Evolutionary conservation across 2,797 vertebrate species (phyloP).

Genomic region (Cetoscarus ocellatus): DNA sequence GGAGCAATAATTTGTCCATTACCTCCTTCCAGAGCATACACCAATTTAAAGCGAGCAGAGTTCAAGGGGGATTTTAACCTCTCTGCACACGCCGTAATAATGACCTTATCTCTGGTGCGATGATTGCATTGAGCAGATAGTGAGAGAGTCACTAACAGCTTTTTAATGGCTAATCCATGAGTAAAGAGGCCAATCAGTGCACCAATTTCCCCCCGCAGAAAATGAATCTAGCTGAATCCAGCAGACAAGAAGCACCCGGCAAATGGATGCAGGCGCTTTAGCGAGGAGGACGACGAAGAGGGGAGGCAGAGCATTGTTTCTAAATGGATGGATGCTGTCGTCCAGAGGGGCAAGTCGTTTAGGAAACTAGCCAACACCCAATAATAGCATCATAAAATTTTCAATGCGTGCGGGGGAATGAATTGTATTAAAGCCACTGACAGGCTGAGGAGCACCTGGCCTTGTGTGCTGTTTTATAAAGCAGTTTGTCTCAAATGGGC

Average conservation of each 20-base stretch:
- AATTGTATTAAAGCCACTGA: slow-evolving; percentile 43
- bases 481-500: slow-evolving; percentile 10
- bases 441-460: slow-evolving; percentile 24
- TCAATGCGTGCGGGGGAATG: slow-evolving; percentile 56
- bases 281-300: slow-evolving; percentile 50
- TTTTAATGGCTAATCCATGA: slow-evolving; percentile 87
- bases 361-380: slow-evolving; percentile 71
- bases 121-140: slow-evolving; percentile 79
- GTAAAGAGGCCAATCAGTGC: slow-evolving; percentile 80
- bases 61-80: slow-evolving; percentile 79
- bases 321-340: slow-evolving; percentile 72
- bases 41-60: slow-evolving; percentile 76
- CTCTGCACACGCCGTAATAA: slow-evolving; percentile 75
- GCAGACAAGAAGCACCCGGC: slow-evolving; percentile 54
- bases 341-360: slow-evolving; percentile 69
- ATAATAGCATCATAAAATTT: slow-evolving; percentile 72
- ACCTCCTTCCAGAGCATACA: slow-evolving; percentile 66
- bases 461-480: slow-evolving; percentile 17
- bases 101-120: slow-evolving; percentile 74
- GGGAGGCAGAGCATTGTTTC: slow-evolving; percentile 66
- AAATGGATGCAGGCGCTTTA: slow-evolving; percentile 71
- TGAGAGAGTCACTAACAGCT: slow-evolving; percentile 81
- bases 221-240: slow-evolving; percentile 76
- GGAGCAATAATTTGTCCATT: slow-evolving; percentile 76
- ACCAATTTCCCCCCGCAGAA: slow-evolving; percentile 78